A percentile compares a stretch with the other conserved stretches of the same genome.
Evolutionary conservation across 2,888 invertebrate genomes (phyloP).

Genomic region (Aphodius granarius): DNA sequence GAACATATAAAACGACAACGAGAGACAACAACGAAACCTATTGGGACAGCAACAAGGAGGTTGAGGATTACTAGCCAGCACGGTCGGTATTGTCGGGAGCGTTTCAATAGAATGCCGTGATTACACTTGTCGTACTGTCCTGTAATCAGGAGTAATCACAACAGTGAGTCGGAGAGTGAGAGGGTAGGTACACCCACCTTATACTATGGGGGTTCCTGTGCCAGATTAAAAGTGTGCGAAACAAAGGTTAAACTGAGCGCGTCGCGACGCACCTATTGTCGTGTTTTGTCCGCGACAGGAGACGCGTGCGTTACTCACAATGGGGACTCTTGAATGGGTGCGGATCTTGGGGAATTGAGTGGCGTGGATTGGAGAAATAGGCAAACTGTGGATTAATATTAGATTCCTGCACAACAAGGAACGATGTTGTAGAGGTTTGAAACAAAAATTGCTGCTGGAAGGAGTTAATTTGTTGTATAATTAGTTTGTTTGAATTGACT

Average conservation of each 20-base stretch:
- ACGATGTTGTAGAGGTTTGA: no score
- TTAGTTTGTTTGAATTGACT: no score
- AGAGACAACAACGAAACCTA: background rate
- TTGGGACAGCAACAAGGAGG: background rate
- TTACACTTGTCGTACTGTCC: conserved; percentile 42
- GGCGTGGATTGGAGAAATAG: background rate
- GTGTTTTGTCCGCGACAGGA: conserved; percentile 2
- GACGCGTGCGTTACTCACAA: background rate
- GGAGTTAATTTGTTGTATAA: no score
- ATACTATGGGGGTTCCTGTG: background rate
- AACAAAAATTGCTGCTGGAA: no score
- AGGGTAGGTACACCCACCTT: background rate
- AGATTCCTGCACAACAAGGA: no score
- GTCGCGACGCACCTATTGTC: conserved; percentile 25
- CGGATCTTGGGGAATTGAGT: background rate
- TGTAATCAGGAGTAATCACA: conserved; percentile 29
- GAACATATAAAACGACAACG: background rate
- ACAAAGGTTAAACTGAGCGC: conserved; percentile 49
- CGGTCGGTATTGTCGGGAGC: conserved; percentile 37
- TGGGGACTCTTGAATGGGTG: background rate
- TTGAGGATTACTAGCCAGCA: conserved; percentile 35
- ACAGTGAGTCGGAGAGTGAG: conserved; percentile 7
- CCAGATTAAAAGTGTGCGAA: conserved; percentile 50
- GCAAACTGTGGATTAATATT: background rate
- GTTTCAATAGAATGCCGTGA: conserved; percentile 40